Base-by-base conservation (phyloP, 2,888 invertebrate genomes). In the Aleiodes leptofemur region DNA sequence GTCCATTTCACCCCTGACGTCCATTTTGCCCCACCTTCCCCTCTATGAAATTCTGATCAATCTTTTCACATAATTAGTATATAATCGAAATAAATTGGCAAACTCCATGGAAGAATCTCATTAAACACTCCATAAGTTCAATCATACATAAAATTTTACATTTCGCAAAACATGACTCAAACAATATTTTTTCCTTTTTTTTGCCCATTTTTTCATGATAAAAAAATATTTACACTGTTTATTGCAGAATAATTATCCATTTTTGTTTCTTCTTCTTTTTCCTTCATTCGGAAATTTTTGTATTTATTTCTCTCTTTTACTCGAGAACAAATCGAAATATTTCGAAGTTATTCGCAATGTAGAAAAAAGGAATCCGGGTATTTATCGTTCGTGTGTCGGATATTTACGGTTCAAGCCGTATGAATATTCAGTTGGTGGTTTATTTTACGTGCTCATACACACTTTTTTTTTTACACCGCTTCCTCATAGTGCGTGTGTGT, bases 381-480 rank as follows among this genome's bases (percentile, higher is more conserved):
- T 86, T 85, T 84, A 86, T 85, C 84, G 82, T 79, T 77, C 73
- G 59, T 73, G 79, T 73, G 76, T 38, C 9, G 61, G 75, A 83
- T 84, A 84, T 86, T 86, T 83, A 85, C 82, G 71, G 80, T 80
- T 79, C 74, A 8, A 69, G 61, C 75, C 77, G 80, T 83, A 85
- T 87, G 84, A 86, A 88, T 88, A 88, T 88, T 86, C 86, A 86
- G 74, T 70, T 78, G 74, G 76, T 23, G 23, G 80, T 85, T 85
- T 85, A 86, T 85, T 85, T 86, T 84, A 85, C 85, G 84, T 83
- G 85, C 82, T 81, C 61, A 61, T 61, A 61, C 38, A 14, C 38
- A 38, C 34, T 38, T 43, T 61, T 38, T 38, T 61, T 34, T 34
- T 34, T 34, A 34, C 14, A 29, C 83, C 80, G 84, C 84, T 86